A percentile compares a stretch with the other conserved stretches of the same genome.
Evolutionary conservation across 1,140 invertebrate species (phyloP).

Genomic region (Caligus rogercresseyi): DNA sequence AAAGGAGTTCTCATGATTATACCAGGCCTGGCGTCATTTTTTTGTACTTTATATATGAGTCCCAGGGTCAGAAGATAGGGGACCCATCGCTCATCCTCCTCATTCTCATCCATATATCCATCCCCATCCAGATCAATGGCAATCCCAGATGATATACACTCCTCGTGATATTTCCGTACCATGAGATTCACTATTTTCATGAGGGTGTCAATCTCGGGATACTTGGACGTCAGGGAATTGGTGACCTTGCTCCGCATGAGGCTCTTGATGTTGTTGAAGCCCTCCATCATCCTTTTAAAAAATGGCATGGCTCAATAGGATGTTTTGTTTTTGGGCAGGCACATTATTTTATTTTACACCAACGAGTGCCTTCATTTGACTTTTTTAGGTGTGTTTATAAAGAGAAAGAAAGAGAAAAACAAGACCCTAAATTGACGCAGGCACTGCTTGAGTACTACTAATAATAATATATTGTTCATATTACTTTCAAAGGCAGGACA

Average conservation of each 20-base stretch:
- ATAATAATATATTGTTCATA: no score
- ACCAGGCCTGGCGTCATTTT: constrained; percentile 9
- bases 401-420: no score
- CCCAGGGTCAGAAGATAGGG: constrained; percentile 9
- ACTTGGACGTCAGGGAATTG: not conserved
- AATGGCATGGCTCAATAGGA: not conserved
- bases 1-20: constrained; percentile 2
- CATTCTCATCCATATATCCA: not conserved
- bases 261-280: not conserved
- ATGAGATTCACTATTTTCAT: not conserved
- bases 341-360: no score
- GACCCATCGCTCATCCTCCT: constrained; percentile 1
- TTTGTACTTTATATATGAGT: constrained; percentile 11
- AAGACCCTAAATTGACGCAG: no score
- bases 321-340: no score
- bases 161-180: constrained; percentile 3
- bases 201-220: constrained; percentile 3
- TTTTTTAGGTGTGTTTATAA: no score
- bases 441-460: no score
- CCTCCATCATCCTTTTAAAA: not conserved
- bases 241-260: not conserved
- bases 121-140: not conserved
- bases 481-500: no score
- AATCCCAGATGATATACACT: not conserved
- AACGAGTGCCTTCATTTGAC: no score